Conservation (phyloP, 2,797 vertebrate genomes). For the Tangara arthus region DNA sequence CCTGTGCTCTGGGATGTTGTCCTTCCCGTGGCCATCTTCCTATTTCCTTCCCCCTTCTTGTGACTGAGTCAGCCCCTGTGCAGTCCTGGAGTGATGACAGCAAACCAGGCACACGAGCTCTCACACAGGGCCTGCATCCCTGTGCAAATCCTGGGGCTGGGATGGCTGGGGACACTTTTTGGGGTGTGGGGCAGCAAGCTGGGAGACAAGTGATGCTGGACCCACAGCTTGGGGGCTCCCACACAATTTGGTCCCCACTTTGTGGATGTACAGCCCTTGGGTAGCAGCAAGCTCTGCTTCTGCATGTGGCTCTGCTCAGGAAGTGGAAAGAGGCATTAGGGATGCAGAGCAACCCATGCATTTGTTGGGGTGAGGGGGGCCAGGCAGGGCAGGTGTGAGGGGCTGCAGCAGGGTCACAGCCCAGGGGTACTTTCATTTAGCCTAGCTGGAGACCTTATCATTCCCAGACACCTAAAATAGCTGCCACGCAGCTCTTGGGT, state of each 20-base stretch:
- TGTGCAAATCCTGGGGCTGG: accelerated
- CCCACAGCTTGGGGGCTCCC: accelerated
- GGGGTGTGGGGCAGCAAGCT: neutral
- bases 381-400: neutral
- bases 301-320: accelerated
- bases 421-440: neutral
- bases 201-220: neutral
- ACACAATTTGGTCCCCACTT: accelerated
- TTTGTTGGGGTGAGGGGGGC: neutral
- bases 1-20: neutral
- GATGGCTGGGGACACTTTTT: accelerated
- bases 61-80: neutral
- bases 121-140: accelerated
- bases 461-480: neutral
- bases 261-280: neutral
- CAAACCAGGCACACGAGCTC: accelerated
- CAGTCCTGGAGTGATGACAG: neutral
- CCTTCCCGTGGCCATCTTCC: neutral
- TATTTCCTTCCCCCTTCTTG: neutral
- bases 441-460: neutral
- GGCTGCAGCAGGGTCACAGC: neutral
- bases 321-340: neutral
- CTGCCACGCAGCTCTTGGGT: neutral
- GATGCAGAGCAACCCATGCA: neutral
- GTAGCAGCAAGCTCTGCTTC: neutral